Percentiles rank a stretch among this genome's conserved stretches.
Conservation (phyloP, 2,797 vertebrate species). For the Distichodus sexfasciatus region DNA sequence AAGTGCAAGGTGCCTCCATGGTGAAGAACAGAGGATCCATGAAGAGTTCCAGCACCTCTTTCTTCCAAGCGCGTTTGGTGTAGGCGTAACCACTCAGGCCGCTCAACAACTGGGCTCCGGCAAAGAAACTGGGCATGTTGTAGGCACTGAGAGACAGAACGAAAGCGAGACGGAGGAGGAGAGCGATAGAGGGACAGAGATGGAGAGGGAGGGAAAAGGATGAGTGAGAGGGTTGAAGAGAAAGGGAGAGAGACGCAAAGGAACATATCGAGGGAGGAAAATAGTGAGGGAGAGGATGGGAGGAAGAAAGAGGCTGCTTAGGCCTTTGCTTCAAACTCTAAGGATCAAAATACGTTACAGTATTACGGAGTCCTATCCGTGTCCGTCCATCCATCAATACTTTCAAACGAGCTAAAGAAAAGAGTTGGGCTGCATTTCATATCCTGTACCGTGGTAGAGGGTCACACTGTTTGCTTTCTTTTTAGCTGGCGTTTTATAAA, state of each 20-base stretch:
- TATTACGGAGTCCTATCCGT: too few relatives aligned
- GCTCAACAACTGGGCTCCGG: constrained; percentile 88
- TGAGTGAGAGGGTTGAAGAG: not conserved
- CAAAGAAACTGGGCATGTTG: constrained; percentile 93
- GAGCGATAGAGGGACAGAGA: not conserved
- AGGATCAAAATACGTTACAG: too few relatives aligned
- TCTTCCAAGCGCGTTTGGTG: constrained; percentile 95
- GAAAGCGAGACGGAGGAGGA: not conserved
- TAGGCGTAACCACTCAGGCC: constrained; percentile 94
- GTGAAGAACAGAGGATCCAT: constrained; percentile 98
- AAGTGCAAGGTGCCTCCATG: constrained; percentile 86
- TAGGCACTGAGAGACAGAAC: constrained; percentile 77
- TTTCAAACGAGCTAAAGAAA: too few relatives aligned
- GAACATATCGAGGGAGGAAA: not conserved
- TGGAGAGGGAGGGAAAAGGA: not conserved
- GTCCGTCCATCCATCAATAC: too few relatives aligned
- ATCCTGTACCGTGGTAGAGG: too few relatives aligned
- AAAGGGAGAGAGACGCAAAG: not conserved
- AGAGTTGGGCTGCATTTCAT: too few relatives aligned
- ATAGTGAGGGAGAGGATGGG: too few relatives aligned
- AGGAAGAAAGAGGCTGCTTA: too few relatives aligned
- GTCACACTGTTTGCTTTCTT: too few relatives aligned
- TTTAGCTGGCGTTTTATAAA: too few relatives aligned
- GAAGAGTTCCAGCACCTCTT: constrained; percentile 91
- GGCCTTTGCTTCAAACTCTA: too few relatives aligned